phyloP scores from a whole-genome alignment of 1,140 invertebrate species.

The Hestina assimilis region DNA sequence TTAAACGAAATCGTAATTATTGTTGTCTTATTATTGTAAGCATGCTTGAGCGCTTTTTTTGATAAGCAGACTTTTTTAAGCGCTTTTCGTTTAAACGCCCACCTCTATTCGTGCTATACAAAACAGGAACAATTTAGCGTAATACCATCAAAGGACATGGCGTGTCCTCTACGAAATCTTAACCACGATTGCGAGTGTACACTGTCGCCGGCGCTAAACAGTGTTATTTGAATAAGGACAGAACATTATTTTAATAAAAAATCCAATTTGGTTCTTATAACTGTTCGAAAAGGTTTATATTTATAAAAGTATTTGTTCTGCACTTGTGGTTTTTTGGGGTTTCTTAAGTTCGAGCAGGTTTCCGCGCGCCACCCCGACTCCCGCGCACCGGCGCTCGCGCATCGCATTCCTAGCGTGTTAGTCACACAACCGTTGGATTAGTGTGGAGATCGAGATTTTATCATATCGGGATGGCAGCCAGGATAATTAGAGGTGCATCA shows the following conservation, averaged over 20 bases:
- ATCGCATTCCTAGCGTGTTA: conserved; percentile 41
- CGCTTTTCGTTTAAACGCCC: too few species aligned
- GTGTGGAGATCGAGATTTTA: conserved; percentile 50
- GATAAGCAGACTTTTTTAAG: too few species aligned
- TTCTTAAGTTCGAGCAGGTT: conserved; percentile 38
- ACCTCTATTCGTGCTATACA: too few species aligned
- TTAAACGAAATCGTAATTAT: too few species aligned
- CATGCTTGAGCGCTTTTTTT: too few species aligned
- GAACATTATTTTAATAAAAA: not conserved
- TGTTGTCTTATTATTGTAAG: too few species aligned
- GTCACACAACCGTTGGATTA: conserved; percentile 42
- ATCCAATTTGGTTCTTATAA: not conserved
- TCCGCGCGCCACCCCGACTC: conserved; percentile 33
- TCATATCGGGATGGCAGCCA: conserved; percentile 37
- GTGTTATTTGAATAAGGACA: conserved; percentile 20
- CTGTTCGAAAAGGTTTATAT: conserved; percentile 7
- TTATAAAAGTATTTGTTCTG: not conserved
- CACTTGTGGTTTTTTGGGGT: conserved; percentile 26
- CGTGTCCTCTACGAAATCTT: conserved; percentile 26
- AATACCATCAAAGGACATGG: conserved; percentile 6
- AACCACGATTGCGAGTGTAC: conserved; percentile 25
- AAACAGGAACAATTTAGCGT: not conserved
- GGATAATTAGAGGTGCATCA: conserved; percentile 50
- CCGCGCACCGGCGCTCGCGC: conserved; percentile 33
- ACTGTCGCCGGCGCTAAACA: conserved; percentile 41